A percentile compares a stretch with the other conserved stretches of the same genome.
phyloP scores from a whole-genome alignment of 2,797 vertebrate genomes.

The Poecilia velifera region DNA sequence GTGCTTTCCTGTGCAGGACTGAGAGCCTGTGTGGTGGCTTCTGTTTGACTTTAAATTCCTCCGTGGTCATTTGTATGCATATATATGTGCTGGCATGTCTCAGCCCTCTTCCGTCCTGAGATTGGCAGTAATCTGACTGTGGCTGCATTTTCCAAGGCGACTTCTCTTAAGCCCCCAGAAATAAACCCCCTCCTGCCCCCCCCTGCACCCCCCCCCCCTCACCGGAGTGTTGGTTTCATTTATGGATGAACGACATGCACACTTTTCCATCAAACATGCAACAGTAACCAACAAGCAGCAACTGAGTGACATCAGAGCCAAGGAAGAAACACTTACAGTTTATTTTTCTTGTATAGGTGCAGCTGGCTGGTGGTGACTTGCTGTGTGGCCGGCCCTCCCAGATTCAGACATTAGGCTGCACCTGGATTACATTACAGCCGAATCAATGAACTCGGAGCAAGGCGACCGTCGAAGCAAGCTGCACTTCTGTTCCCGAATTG shows the following conservation, averaged over 20 bases:
- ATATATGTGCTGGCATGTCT: slow-evolving; percentile 29
- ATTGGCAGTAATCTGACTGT: slow-evolving; percentile 14
- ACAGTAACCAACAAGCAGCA: not conserved
- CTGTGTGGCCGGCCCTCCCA: slow-evolving; percentile 1
- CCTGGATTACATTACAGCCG: slow-evolving; percentile 2
- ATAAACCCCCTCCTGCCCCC: not conserved
- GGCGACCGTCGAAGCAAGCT: not conserved
- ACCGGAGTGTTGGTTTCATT: not conserved
- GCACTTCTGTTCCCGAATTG: not conserved
- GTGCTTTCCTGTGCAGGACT: slow-evolving; percentile 50
- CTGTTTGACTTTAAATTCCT: slow-evolving; percentile 46
- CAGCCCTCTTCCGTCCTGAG: slow-evolving; percentile 20
- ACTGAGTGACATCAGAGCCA: not conserved
- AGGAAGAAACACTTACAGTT: not conserved
- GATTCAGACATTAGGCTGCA: slow-evolving; percentile 1
- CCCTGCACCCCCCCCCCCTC: too few species aligned
- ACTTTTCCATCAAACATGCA: slow-evolving; percentile 2
- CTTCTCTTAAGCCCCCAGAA: not conserved
- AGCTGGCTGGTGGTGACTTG: not conserved
- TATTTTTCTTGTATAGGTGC: slow-evolving; percentile 7
- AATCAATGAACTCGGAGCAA: not conserved
- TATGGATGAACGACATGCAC: not conserved
- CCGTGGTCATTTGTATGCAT: slow-evolving; percentile 58
- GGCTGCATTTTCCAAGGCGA: not conserved
- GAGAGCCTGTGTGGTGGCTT: slow-evolving; percentile 21